phyloP scores from a whole-genome alignment of 2,888 invertebrate species.

The Drosophila austrosaltans region DNA sequence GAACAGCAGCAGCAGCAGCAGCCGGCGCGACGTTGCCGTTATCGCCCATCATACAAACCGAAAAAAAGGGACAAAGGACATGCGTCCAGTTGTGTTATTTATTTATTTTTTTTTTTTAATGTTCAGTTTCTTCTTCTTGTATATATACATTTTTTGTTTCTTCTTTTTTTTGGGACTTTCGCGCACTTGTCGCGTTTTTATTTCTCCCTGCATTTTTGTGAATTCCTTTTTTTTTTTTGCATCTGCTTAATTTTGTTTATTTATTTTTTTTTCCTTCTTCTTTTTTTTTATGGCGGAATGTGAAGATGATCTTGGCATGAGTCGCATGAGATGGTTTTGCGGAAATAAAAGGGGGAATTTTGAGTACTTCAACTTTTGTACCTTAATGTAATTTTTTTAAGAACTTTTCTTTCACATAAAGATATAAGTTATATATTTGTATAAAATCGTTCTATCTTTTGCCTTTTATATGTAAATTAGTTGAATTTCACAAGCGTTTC shows the following conservation, averaged over 20 bases:
- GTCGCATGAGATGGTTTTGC: not conserved
- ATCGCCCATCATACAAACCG: conserved; percentile 51
- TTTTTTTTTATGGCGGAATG: not conserved
- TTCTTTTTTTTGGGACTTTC: conserved; percentile 47
- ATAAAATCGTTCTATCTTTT: no score
- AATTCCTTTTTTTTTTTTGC: conserved; percentile 26
- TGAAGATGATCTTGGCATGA: conserved; percentile 8
- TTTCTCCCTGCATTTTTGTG: conserved; percentile 27
- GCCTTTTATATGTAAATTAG: no score
- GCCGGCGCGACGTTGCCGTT: conserved; percentile 51
- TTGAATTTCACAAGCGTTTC: no score
- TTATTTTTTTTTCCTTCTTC: not conserved
- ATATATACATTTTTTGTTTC: not conserved
- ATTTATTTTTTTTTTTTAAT: not conserved
- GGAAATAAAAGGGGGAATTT: not conserved
- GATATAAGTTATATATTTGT: no score
- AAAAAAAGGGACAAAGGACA: conserved; percentile 56
- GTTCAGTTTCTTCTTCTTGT: conserved; percentile 19
- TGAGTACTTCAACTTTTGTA: not conserved
- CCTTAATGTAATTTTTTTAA: no score
- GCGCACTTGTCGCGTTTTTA: conserved; percentile 67
- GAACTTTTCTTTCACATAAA: no score
- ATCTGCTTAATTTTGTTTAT: conserved; percentile 35
- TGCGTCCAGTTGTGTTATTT: conserved; percentile 45
- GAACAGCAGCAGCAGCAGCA: conserved; percentile 25